A percentile compares a stretch with the other conserved stretches of the same genome.
Evolutionary conservation across 2,888 invertebrate species (phyloP).

Genomic region (Drosophila recens): DNA sequence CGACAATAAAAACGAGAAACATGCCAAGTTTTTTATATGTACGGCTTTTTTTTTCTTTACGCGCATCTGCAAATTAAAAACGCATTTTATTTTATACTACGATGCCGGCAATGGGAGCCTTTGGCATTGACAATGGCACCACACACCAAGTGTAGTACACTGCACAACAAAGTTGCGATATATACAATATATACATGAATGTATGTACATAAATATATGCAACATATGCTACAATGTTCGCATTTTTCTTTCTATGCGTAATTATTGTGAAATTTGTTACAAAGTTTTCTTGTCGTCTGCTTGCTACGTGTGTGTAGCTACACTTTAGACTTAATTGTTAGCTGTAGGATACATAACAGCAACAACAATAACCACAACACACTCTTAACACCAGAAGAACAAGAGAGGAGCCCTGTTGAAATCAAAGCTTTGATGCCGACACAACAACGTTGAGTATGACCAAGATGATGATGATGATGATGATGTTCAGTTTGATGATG

Average conservation of each 20-base stretch:
- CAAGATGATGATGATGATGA: constrained; percentile 20
- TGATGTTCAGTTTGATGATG: constrained; percentile 24
- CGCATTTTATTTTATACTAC: constrained; percentile 76
- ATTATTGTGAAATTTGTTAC: constrained; percentile 68
- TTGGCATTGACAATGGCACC: constrained; percentile 70
- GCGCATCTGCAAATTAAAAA: constrained; percentile 82
- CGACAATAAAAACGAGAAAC: constrained; percentile 69
- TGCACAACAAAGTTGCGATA: constrained; percentile 33
- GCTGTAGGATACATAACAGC: constrained; percentile 75
- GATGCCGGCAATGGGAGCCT: constrained; percentile 43
- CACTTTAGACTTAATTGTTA: constrained; percentile 79
- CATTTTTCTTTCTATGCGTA: constrained; percentile 61
- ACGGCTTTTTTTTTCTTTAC: constrained; percentile 51
- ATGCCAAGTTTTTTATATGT: constrained; percentile 44
- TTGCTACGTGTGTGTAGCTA: constrained; percentile 62
- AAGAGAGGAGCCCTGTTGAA: constrained; percentile 69
- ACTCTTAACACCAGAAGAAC: constrained; percentile 52
- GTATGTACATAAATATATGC: not conserved
- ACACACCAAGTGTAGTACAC: constrained; percentile 43
- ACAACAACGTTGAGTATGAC: constrained; percentile 30
- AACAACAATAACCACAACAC: constrained; percentile 55
- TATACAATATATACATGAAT: not conserved
- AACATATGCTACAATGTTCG: constrained; percentile 50
- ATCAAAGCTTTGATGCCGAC: constrained; percentile 80
- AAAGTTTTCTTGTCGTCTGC: constrained; percentile 64